These are phyloP conservation scores for Columba livia DNA, from an alignment of 2,113 vertebrate species.

Conservation along the genomic window DNA sequence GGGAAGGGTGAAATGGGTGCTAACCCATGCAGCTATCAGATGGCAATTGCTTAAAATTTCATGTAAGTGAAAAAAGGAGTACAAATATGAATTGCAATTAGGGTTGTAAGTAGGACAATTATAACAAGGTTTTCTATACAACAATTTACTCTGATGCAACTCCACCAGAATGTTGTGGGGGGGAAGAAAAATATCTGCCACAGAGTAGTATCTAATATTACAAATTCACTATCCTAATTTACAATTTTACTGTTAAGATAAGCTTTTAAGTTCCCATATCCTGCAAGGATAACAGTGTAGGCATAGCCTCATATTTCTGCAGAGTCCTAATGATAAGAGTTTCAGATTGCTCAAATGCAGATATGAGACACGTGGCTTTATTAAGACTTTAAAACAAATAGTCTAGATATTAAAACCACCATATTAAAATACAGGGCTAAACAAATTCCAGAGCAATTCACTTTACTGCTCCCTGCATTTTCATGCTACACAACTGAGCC, in stretches of 20 bases:
- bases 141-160: not conserved
- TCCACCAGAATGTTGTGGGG: not conserved
- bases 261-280: not conserved
- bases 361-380: not conserved
- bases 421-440: not conserved
- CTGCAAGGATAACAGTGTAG: not conserved
- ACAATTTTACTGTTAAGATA: not conserved
- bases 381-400: not conserved
- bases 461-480: not conserved
- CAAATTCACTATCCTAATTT: not conserved
- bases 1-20: not conserved
- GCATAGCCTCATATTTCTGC: not conserved
- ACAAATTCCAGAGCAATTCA: not conserved
- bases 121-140: not conserved
- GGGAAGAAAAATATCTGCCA: not conserved
- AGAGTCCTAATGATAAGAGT: not conserved
- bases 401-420: not conserved
- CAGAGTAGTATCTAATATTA: not conserved
- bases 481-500: not conserved
- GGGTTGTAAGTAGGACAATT: not conserved
- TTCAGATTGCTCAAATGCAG: not conserved
- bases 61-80: not conserved
- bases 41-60: not conserved
- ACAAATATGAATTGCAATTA: not conserved
- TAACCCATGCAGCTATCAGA: not conserved